Conservation (phyloP, 1,140 invertebrate genomes). For the Olivierus martensii region DNA sequence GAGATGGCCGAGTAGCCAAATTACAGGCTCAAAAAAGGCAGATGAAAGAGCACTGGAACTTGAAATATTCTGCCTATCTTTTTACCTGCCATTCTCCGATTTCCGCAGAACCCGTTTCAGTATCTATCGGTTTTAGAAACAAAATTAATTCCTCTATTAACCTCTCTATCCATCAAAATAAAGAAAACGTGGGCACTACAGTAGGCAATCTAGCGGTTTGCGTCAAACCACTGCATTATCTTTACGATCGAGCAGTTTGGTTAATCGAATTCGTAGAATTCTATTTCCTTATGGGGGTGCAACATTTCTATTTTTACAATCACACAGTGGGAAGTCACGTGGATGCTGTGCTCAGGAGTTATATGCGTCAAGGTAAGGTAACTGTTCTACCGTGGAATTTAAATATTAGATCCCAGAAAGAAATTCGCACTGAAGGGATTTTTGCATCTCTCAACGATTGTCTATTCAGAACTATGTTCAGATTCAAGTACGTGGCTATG, state of each 20-base stretch:
- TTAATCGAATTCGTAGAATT: slow-evolving; percentile 84
- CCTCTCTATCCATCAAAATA: slow-evolving; percentile 31
- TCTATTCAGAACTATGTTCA: slow-evolving; percentile 72
- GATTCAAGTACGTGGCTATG: slow-evolving; percentile 59
- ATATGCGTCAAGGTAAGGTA: slow-evolving; percentile 47
- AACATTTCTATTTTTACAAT: slow-evolving; percentile 86
- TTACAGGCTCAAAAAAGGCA: slow-evolving; percentile 38
- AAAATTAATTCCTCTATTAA: slow-evolving; percentile 32
- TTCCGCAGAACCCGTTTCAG: slow-evolving; percentile 4
- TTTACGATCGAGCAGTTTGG: slow-evolving; percentile 57
- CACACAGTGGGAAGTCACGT: slow-evolving; percentile 66
- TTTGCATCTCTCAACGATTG: slow-evolving; percentile 87
- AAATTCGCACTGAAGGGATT: slow-evolving; percentile 79
- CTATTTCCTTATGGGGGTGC: slow-evolving; percentile 66
- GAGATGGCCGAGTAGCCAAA: slow-evolving; percentile 19
- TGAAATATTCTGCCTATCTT: slow-evolving; percentile 81
- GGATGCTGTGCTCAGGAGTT: slow-evolving; percentile 51
- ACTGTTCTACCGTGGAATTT: slow-evolving; percentile 70
- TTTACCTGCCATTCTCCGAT: slow-evolving; percentile 49
- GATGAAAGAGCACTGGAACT: slow-evolving; percentile 84
- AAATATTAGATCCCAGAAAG: slow-evolving; percentile 70
- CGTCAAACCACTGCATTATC: slow-evolving; percentile 81
- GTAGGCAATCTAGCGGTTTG: slow-evolving; percentile 56
- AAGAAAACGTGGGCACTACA: slow-evolving; percentile 6
- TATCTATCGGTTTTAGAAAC: neutral